Base-by-base conservation (phyloP, 2,113 vertebrate genomes). In the Manacus vitellinus region DNA sequence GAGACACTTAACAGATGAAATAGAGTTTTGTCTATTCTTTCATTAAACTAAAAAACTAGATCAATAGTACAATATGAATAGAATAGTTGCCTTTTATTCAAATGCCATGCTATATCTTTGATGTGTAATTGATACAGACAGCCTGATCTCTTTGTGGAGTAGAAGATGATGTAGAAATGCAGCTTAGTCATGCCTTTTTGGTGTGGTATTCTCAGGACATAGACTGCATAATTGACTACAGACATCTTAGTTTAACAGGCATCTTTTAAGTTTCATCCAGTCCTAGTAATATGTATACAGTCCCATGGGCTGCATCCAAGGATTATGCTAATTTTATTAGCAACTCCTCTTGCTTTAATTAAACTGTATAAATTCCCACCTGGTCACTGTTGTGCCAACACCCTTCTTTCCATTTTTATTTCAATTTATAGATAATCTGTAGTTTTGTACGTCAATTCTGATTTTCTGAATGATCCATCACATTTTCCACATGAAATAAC, bases 261-360 rank as follows among this genome's bases (percentile, higher is more conserved):
- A 27, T 96, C 82, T 88, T 85, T 56, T 63, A 89, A 93, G 82
- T 90, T 96, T 96, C 87, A 92, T 93, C 85, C 88, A 96, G 74
- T 96, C 82, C 76, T 92, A 92, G 71, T 93, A 96, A 95, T 85
- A 83, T 0, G 0, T 90, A 44, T 89, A n/a, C 73, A 83, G 82
- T 97, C 96, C 95, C 95, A 92, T 92, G 95, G 96, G 94, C 82
- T 93, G 59, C 22, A 92, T 92, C 72, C 75, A 83, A 96, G 82
- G 90, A 94, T 96, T 92, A 96, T 88, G 88, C 62, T 96, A 96
- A 96, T 96, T 95, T 96, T 96, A 94, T 95, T 97, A 97, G 75
- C 82, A 93, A 92, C 92, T 95, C 47, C 72, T 96, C 75, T 88
- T 90, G 22, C 75, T 90, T 95, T 97, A 97, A 96, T 97, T 97